Conservation (phyloP, 2,888 invertebrate species). For the Syrphus vitripennis region DNA sequence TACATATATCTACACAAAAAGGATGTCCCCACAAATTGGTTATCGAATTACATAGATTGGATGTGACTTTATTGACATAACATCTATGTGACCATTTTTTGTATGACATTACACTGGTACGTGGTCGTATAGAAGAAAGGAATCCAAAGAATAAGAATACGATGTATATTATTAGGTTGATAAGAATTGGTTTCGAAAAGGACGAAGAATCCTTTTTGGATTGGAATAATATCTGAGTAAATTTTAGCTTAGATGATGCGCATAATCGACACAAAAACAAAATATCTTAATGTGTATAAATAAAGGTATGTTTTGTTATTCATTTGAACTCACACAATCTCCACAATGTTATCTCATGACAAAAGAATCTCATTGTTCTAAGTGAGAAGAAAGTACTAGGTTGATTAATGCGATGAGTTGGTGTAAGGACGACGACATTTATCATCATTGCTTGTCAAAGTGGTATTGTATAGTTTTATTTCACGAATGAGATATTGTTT, state of each 20-base stretch:
- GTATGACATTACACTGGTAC: background rate
- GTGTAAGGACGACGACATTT: constrained; percentile 14
- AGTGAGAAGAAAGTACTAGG: background rate
- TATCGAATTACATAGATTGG: constrained; percentile 55
- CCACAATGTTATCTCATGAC: background rate
- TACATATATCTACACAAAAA: background rate
- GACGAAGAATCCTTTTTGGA: constrained; percentile 6
- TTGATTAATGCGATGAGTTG: constrained; percentile 41
- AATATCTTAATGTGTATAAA: too few relatives aligned
- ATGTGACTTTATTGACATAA: constrained; percentile 53
- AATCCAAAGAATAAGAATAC: background rate
- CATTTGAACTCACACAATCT: constrained; percentile 27
- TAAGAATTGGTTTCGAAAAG: constrained; percentile 30
- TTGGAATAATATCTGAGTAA: background rate
- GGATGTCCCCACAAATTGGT: constrained; percentile 38
- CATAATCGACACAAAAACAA: constrained; percentile 54
- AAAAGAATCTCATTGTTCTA: constrained; percentile 23
- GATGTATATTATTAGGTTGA: constrained; percentile 18
- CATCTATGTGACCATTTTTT: constrained; percentile 30
- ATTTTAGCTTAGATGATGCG: constrained; percentile 16
- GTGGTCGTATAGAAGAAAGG: background rate
- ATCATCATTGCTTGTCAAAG: constrained; percentile 31
- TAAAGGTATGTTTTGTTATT: constrained; percentile 16
- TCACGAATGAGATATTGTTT: constrained; percentile 8
- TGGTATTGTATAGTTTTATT: constrained; percentile 19